Evolutionary conservation across 2,888 invertebrate species (phyloP).

Genomic region (Hirtodrosophila alboralis): DNA sequence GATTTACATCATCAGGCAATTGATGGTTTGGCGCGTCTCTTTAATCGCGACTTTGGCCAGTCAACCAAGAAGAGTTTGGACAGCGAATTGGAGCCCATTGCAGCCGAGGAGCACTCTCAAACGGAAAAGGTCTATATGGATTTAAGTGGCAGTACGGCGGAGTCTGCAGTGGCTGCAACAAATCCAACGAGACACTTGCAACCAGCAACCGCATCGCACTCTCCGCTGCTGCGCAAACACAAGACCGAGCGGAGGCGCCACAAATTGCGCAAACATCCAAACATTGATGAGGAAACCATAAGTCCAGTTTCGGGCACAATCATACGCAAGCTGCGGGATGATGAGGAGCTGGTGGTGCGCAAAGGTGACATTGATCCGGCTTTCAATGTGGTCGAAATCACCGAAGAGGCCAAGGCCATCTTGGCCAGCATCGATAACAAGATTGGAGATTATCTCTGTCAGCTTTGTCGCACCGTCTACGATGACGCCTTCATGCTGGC

Average conservation of each 20-base stretch:
- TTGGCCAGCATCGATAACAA: constrained; percentile 97
- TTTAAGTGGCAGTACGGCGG: constrained; percentile 36
- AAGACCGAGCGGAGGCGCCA: constrained; percentile 85
- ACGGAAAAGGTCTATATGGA: constrained; percentile 68
- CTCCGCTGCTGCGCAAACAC: constrained; percentile 40
- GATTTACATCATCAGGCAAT: constrained; percentile 82
- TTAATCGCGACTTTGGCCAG: constrained; percentile 76
- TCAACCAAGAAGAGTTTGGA: constrained; percentile 70
- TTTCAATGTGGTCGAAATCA: constrained; percentile 97
- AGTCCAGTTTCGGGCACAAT: constrained; percentile 98
- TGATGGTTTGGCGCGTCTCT: constrained; percentile 83
- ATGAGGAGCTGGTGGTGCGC: constrained; percentile 91
- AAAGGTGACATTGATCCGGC: constrained; percentile 97
- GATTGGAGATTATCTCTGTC: constrained; percentile 97
- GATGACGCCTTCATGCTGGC: constrained; percentile 98
- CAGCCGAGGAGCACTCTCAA: constrained; percentile 48
- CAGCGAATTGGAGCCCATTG: constrained; percentile 80
- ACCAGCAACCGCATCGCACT: background rate
- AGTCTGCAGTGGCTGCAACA: background rate
- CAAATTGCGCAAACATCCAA: constrained; percentile 88
- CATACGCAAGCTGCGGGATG: constrained; percentile 93
- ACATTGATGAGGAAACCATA: constrained; percentile 92
- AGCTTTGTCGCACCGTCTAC: constrained; percentile 89
- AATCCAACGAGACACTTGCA: background rate
- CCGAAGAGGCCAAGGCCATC: constrained; percentile 96